Base-by-base conservation (phyloP, 2,888 invertebrate genomes). In the Trichogramma dendrolimi region DNA sequence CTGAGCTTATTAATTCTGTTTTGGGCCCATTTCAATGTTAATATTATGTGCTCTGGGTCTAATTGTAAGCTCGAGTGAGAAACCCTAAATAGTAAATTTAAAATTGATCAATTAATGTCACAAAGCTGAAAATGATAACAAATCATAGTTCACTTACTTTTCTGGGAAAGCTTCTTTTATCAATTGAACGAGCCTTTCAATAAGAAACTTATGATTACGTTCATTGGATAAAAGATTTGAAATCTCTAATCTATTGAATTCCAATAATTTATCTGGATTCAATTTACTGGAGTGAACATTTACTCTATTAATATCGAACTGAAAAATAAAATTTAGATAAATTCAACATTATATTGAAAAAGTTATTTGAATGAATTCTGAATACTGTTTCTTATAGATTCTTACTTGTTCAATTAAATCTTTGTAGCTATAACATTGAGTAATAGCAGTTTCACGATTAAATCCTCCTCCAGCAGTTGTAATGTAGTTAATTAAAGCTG, bases 401-500 rank as follows among this genome's bases (percentile, higher is more conserved):
- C 58, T 69, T 80, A 92, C 92, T 83, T 87, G 84, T 63, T 84
- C 70, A 4, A 85, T 83, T 61, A 95, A 80, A 64, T 91, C 87
- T 0, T 83, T 75, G 70, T 92, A 81, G 41, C 84, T 81, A 67
- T 84, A 85, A 54, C 86, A 79, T 59, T 81, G 78, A 52, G 77
- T 74, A 66, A 75, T 72, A 1, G 84, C 79, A 55, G 81, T 81
- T 46, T 86, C 84, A 64, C 87, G 86, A 0, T 83, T 80, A 73
- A 95, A 96, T 4, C 95, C 96, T 27, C 94, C 94, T 0, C 96
- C 95, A 4, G 91, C 87, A 62, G 87, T 81, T 0, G 90, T 89
- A 48, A 96, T 87, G 75, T 90, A 94, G 80, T 95, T 96, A 3
- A 95, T 77, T 43, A 97, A 75, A 4, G 94, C 90, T 64, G 87